These are phyloP conservation scores for Bergia sp. DNA, from an alignment of 92 coral and sea anemone genomes.

Conservation along the genomic window DNA sequence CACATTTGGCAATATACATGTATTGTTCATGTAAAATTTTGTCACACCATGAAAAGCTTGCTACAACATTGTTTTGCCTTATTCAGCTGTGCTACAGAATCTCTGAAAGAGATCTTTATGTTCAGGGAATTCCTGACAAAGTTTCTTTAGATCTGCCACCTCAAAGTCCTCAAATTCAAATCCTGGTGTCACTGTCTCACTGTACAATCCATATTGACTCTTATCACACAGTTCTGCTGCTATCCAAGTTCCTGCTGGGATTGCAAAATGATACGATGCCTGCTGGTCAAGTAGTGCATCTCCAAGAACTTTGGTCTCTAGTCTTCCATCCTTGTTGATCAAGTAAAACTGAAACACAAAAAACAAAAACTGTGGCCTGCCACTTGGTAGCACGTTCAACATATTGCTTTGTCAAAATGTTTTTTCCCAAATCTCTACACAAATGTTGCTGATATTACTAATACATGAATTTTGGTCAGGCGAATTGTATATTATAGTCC, in stretches of 20 bases:
- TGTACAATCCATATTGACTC: conserved; percentile 29
- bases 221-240: conserved; percentile 34
- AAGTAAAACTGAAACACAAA: conserved; percentile 32
- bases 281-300: conserved; percentile 15
- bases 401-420: not conserved
- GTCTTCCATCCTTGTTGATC: conserved; percentile 25
- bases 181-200: conserved; percentile 40
- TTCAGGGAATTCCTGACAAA: conserved; percentile 31
- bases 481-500: too few relatives aligned
- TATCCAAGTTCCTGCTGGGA: conserved; percentile 35
- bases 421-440: too few relatives aligned
- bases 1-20: too few relatives aligned
- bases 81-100: not conserved
- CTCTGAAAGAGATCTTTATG: conserved; percentile 14
- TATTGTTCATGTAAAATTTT: too few relatives aligned
- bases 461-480: too few relatives aligned
- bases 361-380: not conserved
- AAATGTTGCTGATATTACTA: too few relatives aligned
- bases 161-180: conserved; percentile 40
- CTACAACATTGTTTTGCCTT: not conserved
- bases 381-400: not conserved
- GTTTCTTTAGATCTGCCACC: conserved; percentile 14
- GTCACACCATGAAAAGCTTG: too few relatives aligned
- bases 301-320: conserved; percentile 23
- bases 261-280: conserved; percentile 37